Conservation (phyloP, 2,888 invertebrate genomes). For the Cosmia pyralina region DNA sequence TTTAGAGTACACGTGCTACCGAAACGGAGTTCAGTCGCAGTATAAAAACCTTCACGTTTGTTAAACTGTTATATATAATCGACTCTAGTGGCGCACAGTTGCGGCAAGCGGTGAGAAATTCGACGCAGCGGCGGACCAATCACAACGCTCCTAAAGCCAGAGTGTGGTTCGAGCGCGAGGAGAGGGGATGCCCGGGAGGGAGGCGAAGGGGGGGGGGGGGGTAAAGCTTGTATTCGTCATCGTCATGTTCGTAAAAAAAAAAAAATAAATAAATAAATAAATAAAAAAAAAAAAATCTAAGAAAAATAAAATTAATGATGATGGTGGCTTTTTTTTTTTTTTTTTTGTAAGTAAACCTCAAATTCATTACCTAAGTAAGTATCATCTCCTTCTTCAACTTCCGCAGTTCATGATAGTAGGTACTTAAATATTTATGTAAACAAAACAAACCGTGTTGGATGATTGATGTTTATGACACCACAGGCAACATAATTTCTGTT, state of each 20-base stretch:
- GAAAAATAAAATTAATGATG: no score
- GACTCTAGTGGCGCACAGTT: neutral
- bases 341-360: no score
- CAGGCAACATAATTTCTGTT: no score
- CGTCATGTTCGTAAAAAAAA: neutral
- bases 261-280: no score
- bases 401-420: no score
- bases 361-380: no score
- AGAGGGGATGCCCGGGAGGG: neutral
- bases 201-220: neutral
- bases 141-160: conserved; percentile 1
- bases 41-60: neutral
- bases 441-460: no score
- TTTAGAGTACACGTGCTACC: conserved; percentile 3
- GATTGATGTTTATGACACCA: no score
- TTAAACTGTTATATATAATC: neutral
- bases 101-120: neutral
- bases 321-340: no score
- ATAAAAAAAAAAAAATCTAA: no score
- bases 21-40: conserved; percentile 20
- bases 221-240: neutral
- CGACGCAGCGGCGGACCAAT: conserved; percentile 15
- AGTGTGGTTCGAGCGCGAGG: conserved; percentile 5
- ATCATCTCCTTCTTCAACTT: no score
- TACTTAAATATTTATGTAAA: no score